phyloP scores from a whole-genome alignment of 2,113 vertebrate genomes.

The Coptodon bakossiorum region DNA sequence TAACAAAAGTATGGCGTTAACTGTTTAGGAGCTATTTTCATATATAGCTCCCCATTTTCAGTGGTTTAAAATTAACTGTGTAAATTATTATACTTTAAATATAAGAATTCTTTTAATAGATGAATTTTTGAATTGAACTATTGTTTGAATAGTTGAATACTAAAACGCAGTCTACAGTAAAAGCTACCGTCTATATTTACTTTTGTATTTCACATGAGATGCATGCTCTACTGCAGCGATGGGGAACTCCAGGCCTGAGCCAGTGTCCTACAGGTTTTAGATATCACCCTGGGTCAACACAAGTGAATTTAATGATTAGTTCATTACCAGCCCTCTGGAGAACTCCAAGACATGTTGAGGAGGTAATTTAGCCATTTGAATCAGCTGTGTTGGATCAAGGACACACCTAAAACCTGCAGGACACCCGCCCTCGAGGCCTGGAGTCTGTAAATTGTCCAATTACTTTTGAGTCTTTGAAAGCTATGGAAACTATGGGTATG shows the following conservation, averaged over 20 bases:
- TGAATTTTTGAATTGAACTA: not conserved
- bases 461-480: not conserved
- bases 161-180: not conserved
- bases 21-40: not conserved
- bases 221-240: not conserved
- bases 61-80: not conserved
- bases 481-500: not conserved
- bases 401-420: not conserved
- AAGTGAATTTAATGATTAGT: not conserved
- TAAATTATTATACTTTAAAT: not conserved
- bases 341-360: not conserved
- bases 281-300: not conserved
- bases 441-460: not conserved
- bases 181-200: not conserved
- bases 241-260: not conserved
- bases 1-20: not conserved
- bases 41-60: not conserved
- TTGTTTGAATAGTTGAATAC: not conserved
- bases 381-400: not conserved
- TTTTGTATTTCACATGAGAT: not conserved
- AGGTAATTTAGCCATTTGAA: not conserved
- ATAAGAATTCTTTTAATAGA: not conserved
- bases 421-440: no score
- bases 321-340: not conserved
- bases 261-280: not conserved